Evolutionary conservation across 2,113 vertebrate species (phyloP).

Genomic region (Galbula dea): DNA sequence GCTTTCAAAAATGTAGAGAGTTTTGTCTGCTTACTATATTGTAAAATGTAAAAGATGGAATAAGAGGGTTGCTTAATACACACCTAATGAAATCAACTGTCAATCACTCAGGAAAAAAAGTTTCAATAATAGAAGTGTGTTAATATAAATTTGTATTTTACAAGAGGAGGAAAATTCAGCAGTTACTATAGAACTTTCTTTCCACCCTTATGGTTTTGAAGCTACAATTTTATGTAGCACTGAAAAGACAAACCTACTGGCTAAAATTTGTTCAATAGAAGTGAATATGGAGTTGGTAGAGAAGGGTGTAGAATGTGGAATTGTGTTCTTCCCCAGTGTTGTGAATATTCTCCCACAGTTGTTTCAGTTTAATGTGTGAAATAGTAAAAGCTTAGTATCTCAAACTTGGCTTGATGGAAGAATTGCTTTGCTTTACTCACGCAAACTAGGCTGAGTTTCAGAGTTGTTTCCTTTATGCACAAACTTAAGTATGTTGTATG

Average conservation of each 20-base stretch:
- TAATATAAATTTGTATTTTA: neutral
- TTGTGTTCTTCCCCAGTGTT: neutral
- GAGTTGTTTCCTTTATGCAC: neutral
- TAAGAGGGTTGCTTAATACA: neutral
- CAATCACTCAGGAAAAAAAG: neutral
- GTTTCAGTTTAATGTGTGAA: neutral
- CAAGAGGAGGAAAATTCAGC: neutral
- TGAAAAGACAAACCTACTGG: neutral
- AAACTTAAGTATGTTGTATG: neutral
- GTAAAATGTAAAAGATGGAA: neutral
- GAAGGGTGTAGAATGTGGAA: neutral
- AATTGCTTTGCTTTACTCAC: neutral
- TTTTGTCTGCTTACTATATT: neutral
- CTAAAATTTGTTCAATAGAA: neutral
- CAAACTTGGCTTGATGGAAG: neutral
- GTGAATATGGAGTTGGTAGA: neutral
- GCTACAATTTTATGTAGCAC: neutral
- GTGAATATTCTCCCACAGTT: neutral
- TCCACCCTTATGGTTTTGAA: neutral
- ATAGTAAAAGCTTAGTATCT: neutral
- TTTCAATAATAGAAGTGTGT: neutral
- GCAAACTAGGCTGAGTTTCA: neutral
- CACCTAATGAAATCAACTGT: neutral
- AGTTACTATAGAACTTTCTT: neutral
- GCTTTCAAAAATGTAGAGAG: neutral